Conservation (phyloP, 1,140 invertebrate genomes). For the Gryon sp. region DNA sequence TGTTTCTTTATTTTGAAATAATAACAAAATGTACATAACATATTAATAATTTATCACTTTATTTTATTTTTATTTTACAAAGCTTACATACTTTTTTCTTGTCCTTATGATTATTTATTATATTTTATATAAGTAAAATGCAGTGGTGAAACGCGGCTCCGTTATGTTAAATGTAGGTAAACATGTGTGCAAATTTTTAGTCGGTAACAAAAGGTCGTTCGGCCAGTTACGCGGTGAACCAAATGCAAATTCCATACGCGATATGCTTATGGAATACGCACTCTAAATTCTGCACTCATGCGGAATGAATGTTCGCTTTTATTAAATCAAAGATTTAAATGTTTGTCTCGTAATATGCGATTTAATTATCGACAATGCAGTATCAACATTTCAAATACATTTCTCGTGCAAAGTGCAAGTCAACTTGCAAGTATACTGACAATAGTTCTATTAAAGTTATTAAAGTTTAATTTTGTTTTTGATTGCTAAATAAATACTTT, state of each 20-base stretch:
- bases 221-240: slow-evolving; percentile 24
- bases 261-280: slow-evolving; percentile 35
- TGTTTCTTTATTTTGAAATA: too few relatives aligned
- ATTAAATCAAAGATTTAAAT: slow-evolving; percentile 26
- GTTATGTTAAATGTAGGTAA: slow-evolving; percentile 54
- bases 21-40: too few relatives aligned
- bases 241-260: slow-evolving; percentile 40
- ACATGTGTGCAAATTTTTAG: slow-evolving; percentile 36
- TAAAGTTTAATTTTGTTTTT: too few relatives aligned
- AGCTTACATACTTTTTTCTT: too few relatives aligned
- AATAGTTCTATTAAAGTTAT: too few relatives aligned
- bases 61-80: too few relatives aligned
- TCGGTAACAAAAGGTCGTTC: slow-evolving; percentile 35
- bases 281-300: slow-evolving; percentile 24
- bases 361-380: slow-evolving; percentile 32
- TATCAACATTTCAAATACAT: too few relatives aligned
- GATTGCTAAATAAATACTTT: too few relatives aligned
- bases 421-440: neutral
- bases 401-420: neutral
- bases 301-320: slow-evolving; percentile 32
- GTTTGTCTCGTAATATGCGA: slow-evolving; percentile 8
- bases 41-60: too few relatives aligned
- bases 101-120: neutral
- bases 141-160: slow-evolving; percentile 54
- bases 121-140: slow-evolving; percentile 5